Conservation (phyloP, 2,888 invertebrate species). For the Scotopteryx bipunctaria region DNA sequence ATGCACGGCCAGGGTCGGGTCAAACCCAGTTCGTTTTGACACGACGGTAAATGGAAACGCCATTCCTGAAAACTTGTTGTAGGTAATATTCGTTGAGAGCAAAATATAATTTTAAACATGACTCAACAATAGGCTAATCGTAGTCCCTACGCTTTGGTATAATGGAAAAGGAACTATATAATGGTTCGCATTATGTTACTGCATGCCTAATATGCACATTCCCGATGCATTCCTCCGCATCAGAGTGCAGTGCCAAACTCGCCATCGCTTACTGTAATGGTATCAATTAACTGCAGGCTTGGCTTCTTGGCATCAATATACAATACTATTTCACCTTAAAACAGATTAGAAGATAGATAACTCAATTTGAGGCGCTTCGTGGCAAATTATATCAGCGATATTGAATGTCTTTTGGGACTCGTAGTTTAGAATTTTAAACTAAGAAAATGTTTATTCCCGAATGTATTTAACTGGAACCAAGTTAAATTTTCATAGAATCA, state of each 20-base stretch:
- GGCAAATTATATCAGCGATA: slow-evolving; percentile 13
- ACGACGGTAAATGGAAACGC: too few species aligned
- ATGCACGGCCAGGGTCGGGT: too few species aligned
- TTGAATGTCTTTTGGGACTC: slow-evolving; percentile 16
- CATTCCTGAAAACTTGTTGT: too few species aligned
- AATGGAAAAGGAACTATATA: too few species aligned
- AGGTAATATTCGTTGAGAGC: too few species aligned
- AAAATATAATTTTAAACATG: too few species aligned
- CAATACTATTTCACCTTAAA: slow-evolving; percentile 25
- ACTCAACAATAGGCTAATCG: too few species aligned
- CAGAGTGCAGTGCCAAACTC: slow-evolving; percentile 19
- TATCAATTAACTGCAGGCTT: slow-evolving; percentile 25
- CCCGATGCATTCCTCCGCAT: neutral
- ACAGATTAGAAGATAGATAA: slow-evolving; percentile 26
- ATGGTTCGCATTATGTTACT: too few species aligned
- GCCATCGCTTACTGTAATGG: slow-evolving; percentile 22
- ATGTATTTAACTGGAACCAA: slow-evolving; percentile 8
- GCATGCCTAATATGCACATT: neutral
- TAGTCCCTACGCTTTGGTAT: too few species aligned
- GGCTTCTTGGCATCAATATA: slow-evolving; percentile 27
- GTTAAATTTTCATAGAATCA: slow-evolving; percentile 12
- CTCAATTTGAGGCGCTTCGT: slow-evolving; percentile 19
- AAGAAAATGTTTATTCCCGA: slow-evolving; percentile 4
- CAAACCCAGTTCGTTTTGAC: too few species aligned
- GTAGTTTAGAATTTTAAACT: slow-evolving; percentile 16